Evolutionary conservation across 2,113 vertebrate species (phyloP).

Genomic region (Carollia perspicillata): DNA sequence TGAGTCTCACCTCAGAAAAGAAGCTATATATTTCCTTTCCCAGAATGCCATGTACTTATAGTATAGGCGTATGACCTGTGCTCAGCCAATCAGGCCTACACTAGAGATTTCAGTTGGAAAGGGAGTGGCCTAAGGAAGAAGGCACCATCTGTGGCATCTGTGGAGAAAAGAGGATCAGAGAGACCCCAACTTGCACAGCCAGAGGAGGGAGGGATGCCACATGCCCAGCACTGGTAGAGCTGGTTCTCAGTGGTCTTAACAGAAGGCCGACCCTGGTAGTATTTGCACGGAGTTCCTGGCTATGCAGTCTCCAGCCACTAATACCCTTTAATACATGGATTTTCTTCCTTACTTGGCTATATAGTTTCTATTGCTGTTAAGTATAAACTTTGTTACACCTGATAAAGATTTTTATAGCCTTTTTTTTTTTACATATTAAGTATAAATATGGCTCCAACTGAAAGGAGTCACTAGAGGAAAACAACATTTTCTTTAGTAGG

Average conservation of each 20-base stretch:
- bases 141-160: background rate
- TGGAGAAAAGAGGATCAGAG: background rate
- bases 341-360: background rate
- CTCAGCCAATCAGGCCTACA: background rate
- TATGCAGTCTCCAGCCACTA: background rate
- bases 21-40: background rate
- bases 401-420: background rate
- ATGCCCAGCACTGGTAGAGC: background rate
- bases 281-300: background rate
- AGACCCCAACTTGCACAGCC: background rate
- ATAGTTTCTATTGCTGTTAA: background rate
- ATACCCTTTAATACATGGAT: background rate
- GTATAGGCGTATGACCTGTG: background rate
- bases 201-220: background rate
- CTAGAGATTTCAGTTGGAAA: background rate
- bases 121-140: background rate
- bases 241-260: background rate
- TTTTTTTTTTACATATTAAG: background rate
- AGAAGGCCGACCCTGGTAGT: background rate
- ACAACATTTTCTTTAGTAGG: background rate
- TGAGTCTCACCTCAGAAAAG: background rate
- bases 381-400: background rate
- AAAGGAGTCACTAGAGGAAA: background rate
- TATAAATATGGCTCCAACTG: background rate
- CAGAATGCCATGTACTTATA: background rate